Percentiles rank a stretch among this genome's conserved stretches.
Conservation (phyloP, 2,888 invertebrate species). For the Plemyria rubiginata region DNA sequence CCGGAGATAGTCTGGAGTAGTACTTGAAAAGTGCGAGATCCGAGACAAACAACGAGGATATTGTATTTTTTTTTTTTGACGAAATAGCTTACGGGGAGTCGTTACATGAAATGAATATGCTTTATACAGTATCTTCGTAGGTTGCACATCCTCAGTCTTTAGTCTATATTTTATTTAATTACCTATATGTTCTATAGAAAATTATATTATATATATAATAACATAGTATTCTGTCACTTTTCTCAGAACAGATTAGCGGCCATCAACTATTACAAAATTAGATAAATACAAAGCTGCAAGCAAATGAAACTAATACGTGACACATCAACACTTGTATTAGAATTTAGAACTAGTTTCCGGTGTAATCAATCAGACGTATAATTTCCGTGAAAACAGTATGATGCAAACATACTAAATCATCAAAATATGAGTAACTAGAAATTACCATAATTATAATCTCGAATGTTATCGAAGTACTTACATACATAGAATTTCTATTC, state of each 20-base stretch:
- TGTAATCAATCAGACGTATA: slow-evolving; percentile 19
- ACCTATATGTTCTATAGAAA: not conserved
- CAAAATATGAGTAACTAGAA: not conserved
- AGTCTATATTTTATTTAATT: not conserved
- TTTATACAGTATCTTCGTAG: not conserved
- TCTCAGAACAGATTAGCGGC: no score
- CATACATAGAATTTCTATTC: no score
- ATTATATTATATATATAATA: no score
- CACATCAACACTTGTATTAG: slow-evolving; percentile 21
- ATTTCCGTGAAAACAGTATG: slow-evolving; percentile 16
- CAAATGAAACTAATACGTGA: slow-evolving; percentile 22
- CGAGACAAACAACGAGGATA: not conserved
- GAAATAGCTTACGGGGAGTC: not conserved
- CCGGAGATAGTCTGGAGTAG: slow-evolving; percentile 10
- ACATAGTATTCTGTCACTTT: not conserved
- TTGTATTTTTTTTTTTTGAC: not conserved
- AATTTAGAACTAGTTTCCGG: slow-evolving; percentile 23
- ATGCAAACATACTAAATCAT: not conserved
- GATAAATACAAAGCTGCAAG: slow-evolving; percentile 6
- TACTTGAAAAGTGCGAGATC: not conserved
- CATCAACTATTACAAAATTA: not conserved
- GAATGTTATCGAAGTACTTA: no score
- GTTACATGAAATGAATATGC: not conserved
- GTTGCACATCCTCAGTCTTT: not conserved
- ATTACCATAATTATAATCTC: not conserved